Evolutionary conservation across 2,888 invertebrate species (phyloP).

Genomic region (Troglohyphantes excavatus): DNA sequence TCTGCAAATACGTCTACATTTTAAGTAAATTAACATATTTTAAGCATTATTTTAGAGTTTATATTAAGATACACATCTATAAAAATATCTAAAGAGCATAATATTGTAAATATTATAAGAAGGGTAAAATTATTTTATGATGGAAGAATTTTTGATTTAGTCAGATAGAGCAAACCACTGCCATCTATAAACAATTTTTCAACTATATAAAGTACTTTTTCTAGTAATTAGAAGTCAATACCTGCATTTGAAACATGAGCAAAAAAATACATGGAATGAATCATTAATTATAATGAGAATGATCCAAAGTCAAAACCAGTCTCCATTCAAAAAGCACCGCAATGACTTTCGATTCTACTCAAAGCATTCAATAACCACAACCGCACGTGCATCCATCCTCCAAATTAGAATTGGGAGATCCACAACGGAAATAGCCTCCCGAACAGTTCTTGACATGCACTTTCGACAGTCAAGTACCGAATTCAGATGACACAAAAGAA

Average conservation of each 20-base stretch:
- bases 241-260: neutral
- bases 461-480: constrained; percentile 67
- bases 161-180: too few relatives aligned
- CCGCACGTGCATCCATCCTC: constrained; percentile 28
- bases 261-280: neutral
- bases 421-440: constrained; percentile 40
- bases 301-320: neutral
- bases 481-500: constrained; percentile 40
- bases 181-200: too few relatives aligned
- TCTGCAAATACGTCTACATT: too few relatives aligned
- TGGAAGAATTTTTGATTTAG: too few relatives aligned
- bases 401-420: constrained; percentile 39
- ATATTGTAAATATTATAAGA: too few relatives aligned
- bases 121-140: too few relatives aligned
- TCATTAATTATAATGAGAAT: neutral
- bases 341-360: constrained; percentile 11
- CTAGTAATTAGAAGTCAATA: too few relatives aligned
- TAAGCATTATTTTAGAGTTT: too few relatives aligned
- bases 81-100: too few relatives aligned
- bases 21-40: too few relatives aligned
- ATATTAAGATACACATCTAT: too few relatives aligned
- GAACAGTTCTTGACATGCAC: constrained; percentile 52
- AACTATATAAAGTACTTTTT: too few relatives aligned
- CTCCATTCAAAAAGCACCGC: neutral
- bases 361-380: constrained; percentile 11